These are phyloP conservation scores for Engraulis encrasicolus DNA, from an alignment of 2,113 vertebrate genomes.

Conservation along the genomic window DNA sequence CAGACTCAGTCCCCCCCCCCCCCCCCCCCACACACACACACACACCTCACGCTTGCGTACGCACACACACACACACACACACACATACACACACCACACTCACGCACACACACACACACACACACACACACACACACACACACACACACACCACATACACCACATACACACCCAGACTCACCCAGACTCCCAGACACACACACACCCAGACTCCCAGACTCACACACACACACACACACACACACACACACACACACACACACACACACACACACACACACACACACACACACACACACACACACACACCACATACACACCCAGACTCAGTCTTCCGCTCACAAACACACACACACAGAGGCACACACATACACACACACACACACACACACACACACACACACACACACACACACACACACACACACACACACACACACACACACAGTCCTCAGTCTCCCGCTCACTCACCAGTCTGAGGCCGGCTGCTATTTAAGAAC, in stretches of 20 bases:
- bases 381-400: not conserved
- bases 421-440: constrained; percentile 7
- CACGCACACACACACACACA: not conserved
- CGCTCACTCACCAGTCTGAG: not conserved
- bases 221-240: not conserved
- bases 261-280: not conserved
- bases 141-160: too few species aligned
- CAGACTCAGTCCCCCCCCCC: not conserved
- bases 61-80: not conserved
- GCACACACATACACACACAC: not conserved
- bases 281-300: not conserved
- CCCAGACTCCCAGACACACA: not conserved
- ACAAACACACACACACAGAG: too few species aligned
- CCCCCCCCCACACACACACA: too few species aligned
- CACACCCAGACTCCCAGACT: too few species aligned
- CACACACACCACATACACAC: not conserved
- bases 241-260: not conserved
- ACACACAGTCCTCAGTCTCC: not conserved
- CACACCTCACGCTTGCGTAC: not conserved
- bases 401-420: not conserved
- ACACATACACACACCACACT: not conserved
- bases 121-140: not conserved
- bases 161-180: not conserved
- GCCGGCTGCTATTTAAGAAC: not conserved
- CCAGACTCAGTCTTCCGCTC: not conserved